Evolutionary conservation across 1,140 invertebrate species (phyloP).

Genomic region (Hermetia illucens): DNA sequence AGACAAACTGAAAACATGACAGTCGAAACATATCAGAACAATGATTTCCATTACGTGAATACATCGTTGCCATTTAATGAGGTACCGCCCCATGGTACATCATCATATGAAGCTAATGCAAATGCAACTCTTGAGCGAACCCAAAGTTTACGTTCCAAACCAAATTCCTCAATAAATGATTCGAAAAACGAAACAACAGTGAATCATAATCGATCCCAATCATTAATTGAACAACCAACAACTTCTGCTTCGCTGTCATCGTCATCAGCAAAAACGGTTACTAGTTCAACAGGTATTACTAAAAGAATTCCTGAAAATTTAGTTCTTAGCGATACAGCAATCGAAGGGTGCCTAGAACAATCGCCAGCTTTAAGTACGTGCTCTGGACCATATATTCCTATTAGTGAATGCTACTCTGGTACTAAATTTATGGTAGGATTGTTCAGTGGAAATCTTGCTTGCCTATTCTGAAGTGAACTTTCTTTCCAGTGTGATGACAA

Average conservation of each 20-base stretch:
- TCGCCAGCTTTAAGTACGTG: constrained; percentile 44
- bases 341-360: constrained; percentile 32
- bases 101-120: constrained; percentile 9
- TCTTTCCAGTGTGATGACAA: constrained; percentile 12
- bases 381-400: constrained; percentile 62
- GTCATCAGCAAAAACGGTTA: constrained; percentile 8
- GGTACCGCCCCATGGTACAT: constrained; percentile 18
- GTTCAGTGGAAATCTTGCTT: background rate
- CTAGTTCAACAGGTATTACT: constrained; percentile 21
- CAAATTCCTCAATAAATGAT: constrained; percentile 11
- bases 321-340: constrained; percentile 15
- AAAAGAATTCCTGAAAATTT: constrained; percentile 27
- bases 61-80: constrained; percentile 24
- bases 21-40: constrained; percentile 13
- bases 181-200: background rate
- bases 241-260: constrained; percentile 2
- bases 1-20: too few relatives aligned
- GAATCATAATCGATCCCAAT: background rate
- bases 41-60: constrained; percentile 23
- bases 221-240: constrained; percentile 1
- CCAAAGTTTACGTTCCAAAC: background rate
- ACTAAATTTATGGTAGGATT: constrained; percentile 25
- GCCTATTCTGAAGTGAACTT: background rate
- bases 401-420: constrained; percentile 83
- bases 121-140: background rate